phyloP scores from a whole-genome alignment of 35 echinoderm and acorn worm species.

The Lytechinus pictus region DNA sequence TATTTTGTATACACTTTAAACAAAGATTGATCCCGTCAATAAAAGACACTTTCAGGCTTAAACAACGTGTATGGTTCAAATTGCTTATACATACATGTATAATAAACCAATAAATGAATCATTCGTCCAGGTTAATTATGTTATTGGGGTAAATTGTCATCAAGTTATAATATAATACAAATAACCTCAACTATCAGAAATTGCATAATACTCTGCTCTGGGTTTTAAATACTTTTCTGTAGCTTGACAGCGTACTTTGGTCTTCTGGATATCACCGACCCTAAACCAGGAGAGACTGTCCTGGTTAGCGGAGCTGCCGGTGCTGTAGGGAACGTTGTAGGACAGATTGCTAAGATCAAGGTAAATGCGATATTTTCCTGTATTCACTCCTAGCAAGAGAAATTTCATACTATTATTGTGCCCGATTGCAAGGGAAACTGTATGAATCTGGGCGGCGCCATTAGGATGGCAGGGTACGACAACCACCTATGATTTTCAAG shows the following conservation, averaged over 20 bases:
- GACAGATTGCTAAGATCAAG: conserved; percentile 79
- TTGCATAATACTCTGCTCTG: no score
- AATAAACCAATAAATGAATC: no score
- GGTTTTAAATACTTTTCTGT: background rate
- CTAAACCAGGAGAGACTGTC: conserved; percentile 66
- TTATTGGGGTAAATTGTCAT: no score
- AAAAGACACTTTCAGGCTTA: no score
- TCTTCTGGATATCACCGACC: conserved; percentile 35
- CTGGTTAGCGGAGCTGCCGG: conserved; percentile 77
- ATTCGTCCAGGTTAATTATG: no score
- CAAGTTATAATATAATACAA: no score
- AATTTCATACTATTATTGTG: background rate
- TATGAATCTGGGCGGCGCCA: background rate
- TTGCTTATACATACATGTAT: no score
- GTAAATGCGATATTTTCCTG: conserved; percentile 38
- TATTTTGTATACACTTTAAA: no score
- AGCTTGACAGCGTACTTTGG: conserved; percentile 84
- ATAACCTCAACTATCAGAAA: no score
- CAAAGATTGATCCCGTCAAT: no score
- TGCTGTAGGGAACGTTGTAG: conserved; percentile 72
- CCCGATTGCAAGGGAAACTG: background rate
- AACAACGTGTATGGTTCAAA: no score
- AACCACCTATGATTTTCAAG: no score
- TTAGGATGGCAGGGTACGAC: background rate
- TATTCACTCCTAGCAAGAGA: background rate